These are phyloP conservation scores for Toxotes lorentzi DNA, from an alignment of 2,797 vertebrate genomes.

Conservation along the genomic window DNA sequence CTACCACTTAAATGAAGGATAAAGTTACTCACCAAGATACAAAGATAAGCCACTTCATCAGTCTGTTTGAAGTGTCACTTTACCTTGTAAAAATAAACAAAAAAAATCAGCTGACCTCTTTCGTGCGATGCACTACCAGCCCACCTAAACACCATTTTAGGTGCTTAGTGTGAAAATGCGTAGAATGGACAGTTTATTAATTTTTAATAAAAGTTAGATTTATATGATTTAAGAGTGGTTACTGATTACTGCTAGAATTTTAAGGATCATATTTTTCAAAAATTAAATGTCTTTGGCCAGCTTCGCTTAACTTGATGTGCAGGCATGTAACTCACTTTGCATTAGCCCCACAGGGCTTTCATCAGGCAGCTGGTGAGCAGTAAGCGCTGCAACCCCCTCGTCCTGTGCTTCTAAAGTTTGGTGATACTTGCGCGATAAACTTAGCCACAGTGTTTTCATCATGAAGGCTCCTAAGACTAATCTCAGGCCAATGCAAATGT, in stretches of 20 bases:
- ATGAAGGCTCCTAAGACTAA: background rate
- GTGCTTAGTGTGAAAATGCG: too few species aligned
- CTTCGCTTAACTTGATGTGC: background rate
- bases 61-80: too few species aligned
- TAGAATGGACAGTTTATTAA: too few species aligned
- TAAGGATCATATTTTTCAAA: background rate
- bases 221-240: background rate
- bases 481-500: slow-evolving; percentile 23
- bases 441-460: background rate
- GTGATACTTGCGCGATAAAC: background rate
- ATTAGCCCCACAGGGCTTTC: background rate
- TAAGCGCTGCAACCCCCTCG: background rate
- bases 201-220: too few species aligned
- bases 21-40: too few species aligned
- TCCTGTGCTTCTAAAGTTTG: background rate
- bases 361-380: slow-evolving; percentile 6
- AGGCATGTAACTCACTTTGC: background rate
- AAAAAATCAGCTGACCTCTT: too few species aligned
- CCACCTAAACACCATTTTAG: too few species aligned
- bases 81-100: too few species aligned
- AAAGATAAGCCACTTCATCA: too few species aligned
- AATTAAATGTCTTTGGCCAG: background rate
- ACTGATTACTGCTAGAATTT: background rate
- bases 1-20: background rate
- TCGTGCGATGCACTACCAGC: too few species aligned